A percentile compares a stretch with the other conserved stretches of the same genome.
Evolutionary conservation across 2,797 vertebrate genomes (phyloP).

Genomic region (Acanthis flammea): DNA sequence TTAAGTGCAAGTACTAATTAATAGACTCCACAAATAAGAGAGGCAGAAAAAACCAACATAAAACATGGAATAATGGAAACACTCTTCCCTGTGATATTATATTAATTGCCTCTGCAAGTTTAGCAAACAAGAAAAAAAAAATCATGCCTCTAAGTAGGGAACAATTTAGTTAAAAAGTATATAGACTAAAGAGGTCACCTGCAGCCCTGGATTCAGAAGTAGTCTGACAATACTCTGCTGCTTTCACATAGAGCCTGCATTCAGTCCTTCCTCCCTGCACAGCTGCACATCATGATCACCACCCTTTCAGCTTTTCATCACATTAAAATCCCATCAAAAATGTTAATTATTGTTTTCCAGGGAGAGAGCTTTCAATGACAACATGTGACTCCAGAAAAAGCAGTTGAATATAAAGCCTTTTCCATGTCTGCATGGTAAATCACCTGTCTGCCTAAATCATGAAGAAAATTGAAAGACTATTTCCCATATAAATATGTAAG

Average conservation of each 20-base stretch:
- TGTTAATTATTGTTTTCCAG: conserved; percentile 9
- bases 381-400: background rate
- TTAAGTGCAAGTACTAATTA: background rate
- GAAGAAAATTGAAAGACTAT: conserved; percentile 19
- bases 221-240: background rate
- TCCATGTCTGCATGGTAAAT: background rate
- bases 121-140: background rate
- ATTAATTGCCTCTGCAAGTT: background rate
- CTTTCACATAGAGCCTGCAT: background rate
- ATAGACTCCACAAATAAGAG: background rate
- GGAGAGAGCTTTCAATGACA: background rate
- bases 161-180: background rate
- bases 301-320: background rate
- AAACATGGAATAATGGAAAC: background rate
- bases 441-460: conserved; percentile 47
- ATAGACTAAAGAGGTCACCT: conserved; percentile 11
- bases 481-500: background rate
- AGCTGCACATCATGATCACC: background rate
- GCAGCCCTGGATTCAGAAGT: background rate
- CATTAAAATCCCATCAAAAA: background rate
- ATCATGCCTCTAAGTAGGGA: background rate
- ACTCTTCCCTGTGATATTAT: background rate
- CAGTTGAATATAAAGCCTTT: background rate
- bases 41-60: background rate
- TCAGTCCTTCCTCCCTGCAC: background rate